These are phyloP conservation scores for Toxostoma redivivum DNA, from an alignment of 2,113 vertebrate genomes.

Conservation along the genomic window DNA sequence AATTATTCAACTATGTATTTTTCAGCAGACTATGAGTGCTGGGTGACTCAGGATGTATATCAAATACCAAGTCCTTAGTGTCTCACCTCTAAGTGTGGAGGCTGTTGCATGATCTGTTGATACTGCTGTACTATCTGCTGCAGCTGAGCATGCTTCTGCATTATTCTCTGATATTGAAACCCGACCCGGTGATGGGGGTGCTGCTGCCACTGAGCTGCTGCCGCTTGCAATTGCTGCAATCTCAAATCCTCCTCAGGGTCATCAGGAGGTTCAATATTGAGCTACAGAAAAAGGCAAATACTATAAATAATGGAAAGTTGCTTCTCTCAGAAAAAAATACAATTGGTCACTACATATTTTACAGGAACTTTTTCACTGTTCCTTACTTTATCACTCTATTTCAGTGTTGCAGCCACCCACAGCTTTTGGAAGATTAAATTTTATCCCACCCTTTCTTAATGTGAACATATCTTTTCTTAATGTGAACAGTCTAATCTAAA, in stretches of 20 bases:
- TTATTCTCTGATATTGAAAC: slow-evolving; percentile 94
- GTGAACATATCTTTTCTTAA: neutral
- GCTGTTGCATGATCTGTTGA: slow-evolving; percentile 90
- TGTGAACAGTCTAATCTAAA: neutral
- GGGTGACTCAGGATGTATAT: neutral
- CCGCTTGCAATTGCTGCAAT: slow-evolving; percentile 90
- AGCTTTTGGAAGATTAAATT: neutral
- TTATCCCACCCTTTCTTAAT: neutral
- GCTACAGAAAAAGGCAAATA: slow-evolving; percentile 54
- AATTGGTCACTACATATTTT: neutral
- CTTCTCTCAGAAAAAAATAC: neutral
- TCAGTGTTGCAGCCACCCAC: neutral
- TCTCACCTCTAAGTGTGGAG: slow-evolving; percentile 86
- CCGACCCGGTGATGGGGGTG: slow-evolving; percentile 91
- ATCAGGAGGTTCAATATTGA: slow-evolving; percentile 68
- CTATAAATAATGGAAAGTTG: neutral
- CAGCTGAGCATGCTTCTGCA: slow-evolving; percentile 93
- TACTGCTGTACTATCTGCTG: slow-evolving; percentile 92
- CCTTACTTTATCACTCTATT: neutral
- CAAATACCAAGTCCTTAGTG: neutral
- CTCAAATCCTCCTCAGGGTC: slow-evolving; percentile 89
- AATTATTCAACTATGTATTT: neutral
- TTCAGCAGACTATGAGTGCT: neutral
- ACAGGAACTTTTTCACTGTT: neutral
- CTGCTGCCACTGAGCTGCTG: slow-evolving; percentile 97